Percentiles rank a stretch among this genome's conserved stretches.
Conservation (phyloP, 2,888 invertebrate species). For the Yponomeuta cagnagella region DNA sequence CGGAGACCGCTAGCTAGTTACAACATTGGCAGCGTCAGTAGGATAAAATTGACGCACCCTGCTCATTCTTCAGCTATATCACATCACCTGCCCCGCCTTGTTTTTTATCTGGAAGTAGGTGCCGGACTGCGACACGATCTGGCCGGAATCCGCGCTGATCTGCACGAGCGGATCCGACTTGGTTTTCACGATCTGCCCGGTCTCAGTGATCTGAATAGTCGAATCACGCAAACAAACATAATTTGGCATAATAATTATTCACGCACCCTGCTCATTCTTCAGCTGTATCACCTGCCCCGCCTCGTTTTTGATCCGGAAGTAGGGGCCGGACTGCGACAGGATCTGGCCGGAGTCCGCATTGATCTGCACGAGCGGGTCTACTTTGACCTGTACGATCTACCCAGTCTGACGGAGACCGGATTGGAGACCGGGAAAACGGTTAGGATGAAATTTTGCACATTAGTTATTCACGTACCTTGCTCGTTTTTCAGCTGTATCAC, state of each 20-base stretch:
- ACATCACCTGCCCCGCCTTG: conserved; percentile 59
- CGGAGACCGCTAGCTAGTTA: too few species aligned
- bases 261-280: conserved; percentile 51
- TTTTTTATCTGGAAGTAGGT: conserved; percentile 19
- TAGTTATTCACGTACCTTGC: conserved; percentile 29
- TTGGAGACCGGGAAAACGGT: too few species aligned
- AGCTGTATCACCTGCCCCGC: conserved; percentile 64
- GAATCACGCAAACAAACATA: conserved; percentile 26
- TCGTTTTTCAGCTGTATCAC: conserved; percentile 63
- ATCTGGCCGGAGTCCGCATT: conserved; percentile 34
- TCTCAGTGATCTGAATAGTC: conserved; percentile 67
- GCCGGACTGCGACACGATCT: conserved; percentile 19
- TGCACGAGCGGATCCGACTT: conserved; percentile 27
- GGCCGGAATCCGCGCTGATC: too few species aligned
- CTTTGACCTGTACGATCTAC: conserved; percentile 65
- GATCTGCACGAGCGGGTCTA: conserved; percentile 55
- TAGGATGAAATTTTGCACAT: neutral
- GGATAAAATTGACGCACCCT: conserved; percentile 26
- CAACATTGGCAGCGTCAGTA: too few species aligned
- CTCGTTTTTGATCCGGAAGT: conserved; percentile 64
- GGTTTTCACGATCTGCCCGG: conserved; percentile 66
- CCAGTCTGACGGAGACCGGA: conserved; percentile 38
- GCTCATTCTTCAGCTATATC: conserved; percentile 62
- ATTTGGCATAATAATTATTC: neutral
- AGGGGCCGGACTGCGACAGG: conserved; percentile 44